phyloP scores from a whole-genome alignment of 2,888 invertebrate species.

The Nesidiocoris tenuis region DNA sequence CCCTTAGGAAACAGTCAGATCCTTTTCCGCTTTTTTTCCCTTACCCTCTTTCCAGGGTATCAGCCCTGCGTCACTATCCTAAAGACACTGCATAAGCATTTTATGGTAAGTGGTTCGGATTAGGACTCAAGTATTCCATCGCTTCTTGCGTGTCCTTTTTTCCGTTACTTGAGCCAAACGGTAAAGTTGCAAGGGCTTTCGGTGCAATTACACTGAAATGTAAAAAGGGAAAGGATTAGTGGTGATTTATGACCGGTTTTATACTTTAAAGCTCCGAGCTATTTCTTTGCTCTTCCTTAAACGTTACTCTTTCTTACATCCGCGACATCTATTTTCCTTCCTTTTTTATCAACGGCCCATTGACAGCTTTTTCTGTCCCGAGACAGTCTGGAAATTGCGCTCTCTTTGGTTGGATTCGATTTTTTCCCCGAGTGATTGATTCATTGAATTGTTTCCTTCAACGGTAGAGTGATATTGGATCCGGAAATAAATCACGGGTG shows the following conservation, averaged over 20 bases:
- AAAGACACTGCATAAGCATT: slow-evolving; percentile 38
- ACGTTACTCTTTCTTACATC: neutral
- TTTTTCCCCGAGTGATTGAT: neutral
- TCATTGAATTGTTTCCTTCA: neutral
- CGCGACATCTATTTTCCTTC: neutral
- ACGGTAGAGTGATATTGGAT: neutral
- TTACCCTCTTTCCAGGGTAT: neutral
- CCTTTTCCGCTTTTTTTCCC: neutral
- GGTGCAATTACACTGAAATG: slow-evolving; percentile 36
- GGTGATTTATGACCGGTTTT: slow-evolving; percentile 36
- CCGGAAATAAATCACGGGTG: neutral
- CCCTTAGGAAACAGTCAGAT: neutral
- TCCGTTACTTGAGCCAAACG: slow-evolving; percentile 1
- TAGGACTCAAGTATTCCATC: neutral
- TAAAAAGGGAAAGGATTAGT: slow-evolving; percentile 14
- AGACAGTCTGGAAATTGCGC: neutral
- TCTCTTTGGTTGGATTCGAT: neutral
- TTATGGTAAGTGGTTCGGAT: slow-evolving; percentile 39
- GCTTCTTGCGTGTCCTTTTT: neutral
- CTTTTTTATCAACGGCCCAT: neutral
- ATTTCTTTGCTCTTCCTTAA: neutral
- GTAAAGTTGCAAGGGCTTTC: slow-evolving; percentile 1
- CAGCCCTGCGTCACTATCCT: slow-evolving; percentile 1
- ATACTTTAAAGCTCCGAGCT: slow-evolving; percentile 19
- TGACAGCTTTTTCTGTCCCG: neutral